A percentile compares a stretch with the other conserved stretches of the same genome.
phyloP scores from a whole-genome alignment of 2,113 vertebrate genomes.

The Uria lomvia region DNA sequence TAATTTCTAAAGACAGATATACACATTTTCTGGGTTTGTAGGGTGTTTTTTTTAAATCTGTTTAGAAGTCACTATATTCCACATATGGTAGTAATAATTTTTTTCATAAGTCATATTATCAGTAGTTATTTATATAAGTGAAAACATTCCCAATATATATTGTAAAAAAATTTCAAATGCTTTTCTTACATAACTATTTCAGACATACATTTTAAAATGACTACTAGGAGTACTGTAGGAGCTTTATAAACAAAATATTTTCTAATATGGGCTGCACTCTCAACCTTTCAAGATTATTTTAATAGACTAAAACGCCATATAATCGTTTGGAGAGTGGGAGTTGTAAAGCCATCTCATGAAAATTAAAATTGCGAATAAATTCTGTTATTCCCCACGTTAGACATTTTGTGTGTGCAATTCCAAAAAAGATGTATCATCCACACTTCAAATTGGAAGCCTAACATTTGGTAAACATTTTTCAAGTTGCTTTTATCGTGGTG shows the following conservation, averaged over 20 bases:
- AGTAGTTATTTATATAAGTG: conserved; percentile 85
- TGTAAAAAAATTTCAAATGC: conserved; percentile 77
- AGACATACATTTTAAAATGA: conserved; percentile 83
- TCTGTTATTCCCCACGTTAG: conserved; percentile 66
- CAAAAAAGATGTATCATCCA: conserved; percentile 59
- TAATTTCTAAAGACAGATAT: conserved; percentile 88
- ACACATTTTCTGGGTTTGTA: conserved; percentile 83
- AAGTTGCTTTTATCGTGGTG: neutral
- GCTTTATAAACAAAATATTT: conserved; percentile 72
- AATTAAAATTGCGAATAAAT: conserved; percentile 76
- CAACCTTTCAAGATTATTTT: conserved; percentile 65
- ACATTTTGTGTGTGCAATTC: conserved; percentile 71
- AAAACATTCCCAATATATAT: conserved; percentile 86
- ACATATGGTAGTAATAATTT: conserved; percentile 80
- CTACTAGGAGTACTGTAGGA: conserved; percentile 70
- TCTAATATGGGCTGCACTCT: conserved; percentile 64
- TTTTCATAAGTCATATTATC: conserved; percentile 80
- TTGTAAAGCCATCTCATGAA: conserved; percentile 68
- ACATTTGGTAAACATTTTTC: conserved; percentile 14
- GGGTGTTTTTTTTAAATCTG: conserved; percentile 59
- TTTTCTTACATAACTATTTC: conserved; percentile 78
- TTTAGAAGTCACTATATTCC: conserved; percentile 82
- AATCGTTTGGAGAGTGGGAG: conserved; percentile 59
- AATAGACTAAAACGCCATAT: conserved; percentile 72
- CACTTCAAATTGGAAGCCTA: conserved; percentile 49